These are phyloP conservation scores for Drosophila sturtevanti DNA, from an alignment of 1,140 invertebrate genomes.

Conservation along the genomic window DNA sequence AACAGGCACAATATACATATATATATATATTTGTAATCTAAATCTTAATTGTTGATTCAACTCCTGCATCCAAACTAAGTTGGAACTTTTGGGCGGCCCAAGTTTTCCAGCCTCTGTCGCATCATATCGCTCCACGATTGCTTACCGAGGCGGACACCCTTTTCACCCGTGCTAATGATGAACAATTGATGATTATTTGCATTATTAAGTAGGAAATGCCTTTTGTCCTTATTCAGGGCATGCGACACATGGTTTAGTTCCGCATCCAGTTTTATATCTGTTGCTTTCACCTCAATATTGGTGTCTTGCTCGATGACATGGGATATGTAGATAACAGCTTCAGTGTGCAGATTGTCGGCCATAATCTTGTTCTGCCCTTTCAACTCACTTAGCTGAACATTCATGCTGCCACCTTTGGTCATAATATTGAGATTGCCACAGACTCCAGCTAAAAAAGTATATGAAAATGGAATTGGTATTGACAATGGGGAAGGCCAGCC, in stretches of 20 bases:
- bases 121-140: conserved; percentile 72
- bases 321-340: conserved; percentile 73
- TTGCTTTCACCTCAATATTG: conserved; percentile 56
- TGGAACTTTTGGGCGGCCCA: background rate
- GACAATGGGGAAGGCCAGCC: background rate
- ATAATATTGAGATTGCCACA: conserved; percentile 69
- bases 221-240: conserved; percentile 40
- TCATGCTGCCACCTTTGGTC: conserved; percentile 68
- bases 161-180: conserved; percentile 39
- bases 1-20: conserved; percentile 45
- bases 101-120: conserved; percentile 36
- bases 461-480: background rate
- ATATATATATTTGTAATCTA: conserved; percentile 44
- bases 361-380: conserved; percentile 58
- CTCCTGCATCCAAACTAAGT: conserved; percentile 4
- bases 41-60: conserved; percentile 4
- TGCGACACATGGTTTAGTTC: conserved; percentile 57
- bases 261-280: conserved; percentile 46
- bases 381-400: conserved; percentile 73
- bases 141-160: conserved; percentile 70
- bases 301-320: conserved; percentile 64
- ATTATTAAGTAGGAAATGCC: conserved; percentile 44
- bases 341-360: conserved; percentile 43
- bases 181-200: conserved; percentile 33
- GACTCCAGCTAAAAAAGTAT: conserved; percentile 62